Base-by-base conservation (phyloP, 2,797 vertebrate species). In the Rhadinocentrus ornatus region DNA sequence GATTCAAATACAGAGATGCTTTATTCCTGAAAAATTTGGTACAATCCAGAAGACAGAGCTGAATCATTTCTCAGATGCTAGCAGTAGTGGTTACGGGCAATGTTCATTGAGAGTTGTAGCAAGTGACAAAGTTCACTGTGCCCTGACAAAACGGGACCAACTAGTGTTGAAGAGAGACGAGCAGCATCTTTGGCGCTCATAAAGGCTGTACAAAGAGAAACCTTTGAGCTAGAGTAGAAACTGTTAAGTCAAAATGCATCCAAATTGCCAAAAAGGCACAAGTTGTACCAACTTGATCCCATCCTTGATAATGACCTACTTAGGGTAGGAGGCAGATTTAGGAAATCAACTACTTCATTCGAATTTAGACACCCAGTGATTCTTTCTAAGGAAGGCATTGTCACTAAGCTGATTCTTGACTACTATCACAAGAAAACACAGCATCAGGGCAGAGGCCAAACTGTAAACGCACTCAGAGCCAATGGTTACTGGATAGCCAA, bases 381-480 rank as follows among this genome's bases (percentile, higher is more conserved):
- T 39, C 26, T 77, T 4, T 61, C 57, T 7, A 32, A 16, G 39
- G 35, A 76, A 3, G 18, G 69, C n/a, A 29, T 29, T 3, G 31
- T 70, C 3, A 72, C 69, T 59, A 11, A 6, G 0, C 44, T 78
- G 0, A 62, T 82, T 6, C 3, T 79, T 13, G 41, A 8, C 1
- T 13, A 75, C 12, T 55, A 10, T 15, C 72, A 69, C 44, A 55
- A 62, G 12, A 79, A 56, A 16, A 66, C 13, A 1, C 76, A 78
- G 6, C 69, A 76, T 2, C 76, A 79, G 66, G 69, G 69, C 22
- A 55, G 39, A 62, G 57, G 55, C 29, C 39, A 50, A 12, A 78
- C 65, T 1, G 41, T 62, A 2, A 62, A 62, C 13, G 12, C 31
- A 32, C 61, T 62, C 4, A 62, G 60, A 10, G 60, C 27, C 18